A percentile compares a stretch with the other conserved stretches of the same genome.
Conservation (phyloP, 2,113 vertebrate species). For the Perognathus longimembris region DNA sequence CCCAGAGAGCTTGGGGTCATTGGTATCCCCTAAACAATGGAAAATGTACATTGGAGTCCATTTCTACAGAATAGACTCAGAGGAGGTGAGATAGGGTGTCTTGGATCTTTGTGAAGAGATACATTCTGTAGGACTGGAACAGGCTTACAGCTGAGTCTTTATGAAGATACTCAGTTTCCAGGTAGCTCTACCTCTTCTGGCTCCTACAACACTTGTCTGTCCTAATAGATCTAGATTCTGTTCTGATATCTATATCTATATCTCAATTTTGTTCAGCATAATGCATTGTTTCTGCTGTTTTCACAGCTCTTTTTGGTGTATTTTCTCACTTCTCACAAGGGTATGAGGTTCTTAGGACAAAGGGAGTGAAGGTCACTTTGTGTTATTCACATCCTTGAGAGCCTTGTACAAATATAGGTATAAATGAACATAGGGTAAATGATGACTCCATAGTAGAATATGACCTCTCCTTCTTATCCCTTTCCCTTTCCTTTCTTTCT, state of each 20-base stretch:
- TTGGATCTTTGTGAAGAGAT: neutral
- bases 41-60: conserved; percentile 48
- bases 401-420: neutral
- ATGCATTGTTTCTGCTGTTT: conserved; percentile 33
- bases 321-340: conserved; percentile 26
- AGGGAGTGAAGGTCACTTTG: neutral
- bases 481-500: neutral
- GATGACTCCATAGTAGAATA: neutral
- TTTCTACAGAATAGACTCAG: conserved; percentile 52
- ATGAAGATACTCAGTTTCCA: conserved; percentile 12
- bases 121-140: neutral
- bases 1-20: conserved; percentile 37
- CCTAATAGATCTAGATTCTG: neutral
- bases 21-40: conserved; percentile 33
- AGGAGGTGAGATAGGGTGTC: conserved; percentile 59
- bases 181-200: neutral
- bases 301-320: neutral
- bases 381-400: neutral
- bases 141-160: conserved; percentile 18
- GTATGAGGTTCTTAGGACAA: conserved; percentile 16
- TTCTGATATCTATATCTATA: neutral
- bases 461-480: no score
- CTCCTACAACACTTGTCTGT: conserved; percentile 45
- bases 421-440: neutral
- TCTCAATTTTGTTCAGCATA: neutral